phyloP scores from a whole-genome alignment of 2,888 invertebrate genomes.

The Epiblema foenella region DNA sequence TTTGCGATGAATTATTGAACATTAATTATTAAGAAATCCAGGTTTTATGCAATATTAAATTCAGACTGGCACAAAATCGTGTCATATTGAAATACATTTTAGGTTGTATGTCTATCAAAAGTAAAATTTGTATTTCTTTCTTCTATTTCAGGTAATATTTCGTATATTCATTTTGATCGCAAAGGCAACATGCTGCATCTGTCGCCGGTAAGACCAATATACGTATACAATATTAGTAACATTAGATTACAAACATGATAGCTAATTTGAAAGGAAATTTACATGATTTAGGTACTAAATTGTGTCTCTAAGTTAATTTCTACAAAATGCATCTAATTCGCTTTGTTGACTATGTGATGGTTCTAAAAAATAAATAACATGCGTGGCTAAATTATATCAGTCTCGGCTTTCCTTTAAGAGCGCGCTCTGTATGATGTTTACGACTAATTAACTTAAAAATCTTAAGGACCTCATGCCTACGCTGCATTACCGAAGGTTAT shows the following conservation, averaged over 20 bases:
- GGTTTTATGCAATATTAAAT: not conserved
- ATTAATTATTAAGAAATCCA: not conserved
- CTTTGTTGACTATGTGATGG: too few species aligned
- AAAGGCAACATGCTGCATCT: not conserved
- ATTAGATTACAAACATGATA: not conserved
- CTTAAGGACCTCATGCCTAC: too few species aligned
- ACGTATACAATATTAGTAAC: not conserved
- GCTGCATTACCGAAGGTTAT: too few species aligned
- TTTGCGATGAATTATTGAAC: too few species aligned
- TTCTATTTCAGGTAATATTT: not conserved
- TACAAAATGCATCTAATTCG: too few species aligned
- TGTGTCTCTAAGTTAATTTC: too few species aligned
- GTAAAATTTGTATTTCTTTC: not conserved
- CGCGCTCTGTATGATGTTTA: not conserved
- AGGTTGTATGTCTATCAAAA: not conserved
- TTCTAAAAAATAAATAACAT: too few species aligned
- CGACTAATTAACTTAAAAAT: not conserved
- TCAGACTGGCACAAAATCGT: not conserved
- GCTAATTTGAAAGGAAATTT: too few species aligned
- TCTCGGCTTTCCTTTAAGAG: not conserved
- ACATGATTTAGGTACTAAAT: too few species aligned
- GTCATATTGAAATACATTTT: not conserved
- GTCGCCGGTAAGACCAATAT: not conserved
- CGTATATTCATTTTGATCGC: not conserved
- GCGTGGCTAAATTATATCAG: not conserved